A percentile compares a stretch with the other conserved stretches of the same genome.
Conservation (phyloP, 1,140 invertebrate genomes). For the Pararge aegeria region DNA sequence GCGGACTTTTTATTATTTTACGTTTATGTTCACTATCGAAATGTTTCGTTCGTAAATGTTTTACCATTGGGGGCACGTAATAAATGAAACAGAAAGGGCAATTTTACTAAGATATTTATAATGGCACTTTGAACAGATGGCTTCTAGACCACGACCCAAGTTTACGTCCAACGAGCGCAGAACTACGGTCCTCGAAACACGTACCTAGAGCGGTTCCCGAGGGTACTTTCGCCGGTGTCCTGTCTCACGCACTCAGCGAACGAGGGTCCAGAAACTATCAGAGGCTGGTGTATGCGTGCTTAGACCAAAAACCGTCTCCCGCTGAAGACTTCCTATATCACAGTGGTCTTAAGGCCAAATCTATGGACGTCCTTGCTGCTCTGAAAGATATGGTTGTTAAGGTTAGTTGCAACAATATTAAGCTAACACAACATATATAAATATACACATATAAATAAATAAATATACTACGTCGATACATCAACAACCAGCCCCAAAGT, state of each 20-base stretch:
- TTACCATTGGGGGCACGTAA: too few relatives aligned
- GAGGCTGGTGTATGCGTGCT: constrained; percentile 49
- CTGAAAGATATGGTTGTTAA: constrained; percentile 52
- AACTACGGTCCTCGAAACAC: constrained; percentile 89
- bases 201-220: constrained; percentile 91
- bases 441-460: too few relatives aligned
- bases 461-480: too few relatives aligned
- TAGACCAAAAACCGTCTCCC: constrained; percentile 43
- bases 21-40: too few relatives aligned
- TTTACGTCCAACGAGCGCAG: constrained; percentile 89
- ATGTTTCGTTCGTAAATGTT: too few relatives aligned
- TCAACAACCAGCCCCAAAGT: too few relatives aligned
- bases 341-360: constrained; percentile 40
- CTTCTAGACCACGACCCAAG: constrained; percentile 92
- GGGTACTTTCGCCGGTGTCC: constrained; percentile 87
- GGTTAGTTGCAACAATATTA: constrained; percentile 23
- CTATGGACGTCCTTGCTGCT: constrained; percentile 32
- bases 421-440: too few relatives aligned
- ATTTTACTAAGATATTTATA: too few relatives aligned
- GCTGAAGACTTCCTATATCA: constrained; percentile 64
- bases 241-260: constrained; percentile 70
- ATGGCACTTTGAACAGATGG: too few relatives aligned
- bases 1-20: too few relatives aligned
- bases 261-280: constrained; percentile 47
- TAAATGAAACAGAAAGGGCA: too few relatives aligned